Evolutionary conservation across 64 coral and sea anemone species (phyloP).

Genomic region (Actinia equina): DNA sequence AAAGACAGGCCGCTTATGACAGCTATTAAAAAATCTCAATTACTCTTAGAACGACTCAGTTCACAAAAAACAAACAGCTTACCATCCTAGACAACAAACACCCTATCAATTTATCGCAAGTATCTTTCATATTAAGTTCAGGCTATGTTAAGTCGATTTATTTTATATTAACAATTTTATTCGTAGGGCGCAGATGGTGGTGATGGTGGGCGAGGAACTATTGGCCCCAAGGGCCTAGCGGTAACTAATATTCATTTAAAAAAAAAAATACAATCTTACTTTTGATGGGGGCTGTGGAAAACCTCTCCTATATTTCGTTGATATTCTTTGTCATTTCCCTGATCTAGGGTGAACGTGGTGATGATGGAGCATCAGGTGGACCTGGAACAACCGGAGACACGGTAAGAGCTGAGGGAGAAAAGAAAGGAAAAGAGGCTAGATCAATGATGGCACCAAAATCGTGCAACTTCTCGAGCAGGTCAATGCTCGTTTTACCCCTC

Average conservation of each 20-base stretch:
- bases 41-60: too few relatives aligned
- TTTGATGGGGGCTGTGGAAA: not conserved
- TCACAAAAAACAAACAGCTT: too few relatives aligned
- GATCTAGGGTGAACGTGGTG: constrained; percentile 21
- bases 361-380: not conserved
- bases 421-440: not conserved
- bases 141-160: too few relatives aligned
- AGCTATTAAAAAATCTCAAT: too few relatives aligned
- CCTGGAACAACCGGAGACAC: not conserved
- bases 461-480: too few relatives aligned
- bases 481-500: too few relatives aligned
- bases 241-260: not conserved
- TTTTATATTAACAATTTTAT: not conserved
- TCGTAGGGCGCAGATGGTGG: constrained; percentile 33
- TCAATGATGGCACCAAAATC: too few relatives aligned
- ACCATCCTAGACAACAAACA: too few relatives aligned
- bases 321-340: not conserved
- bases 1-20: too few relatives aligned
- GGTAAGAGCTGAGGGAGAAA: not conserved
- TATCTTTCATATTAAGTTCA: too few relatives aligned
- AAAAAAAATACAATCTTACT: not conserved
- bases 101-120: too few relatives aligned
- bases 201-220: constrained; percentile 20
- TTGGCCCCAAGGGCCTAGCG: constrained; percentile 13
- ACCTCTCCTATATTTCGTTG: not conserved